Evolutionary conservation across 2,888 invertebrate genomes (phyloP).

Genomic region (Chrysotoxum bicinctum): DNA sequence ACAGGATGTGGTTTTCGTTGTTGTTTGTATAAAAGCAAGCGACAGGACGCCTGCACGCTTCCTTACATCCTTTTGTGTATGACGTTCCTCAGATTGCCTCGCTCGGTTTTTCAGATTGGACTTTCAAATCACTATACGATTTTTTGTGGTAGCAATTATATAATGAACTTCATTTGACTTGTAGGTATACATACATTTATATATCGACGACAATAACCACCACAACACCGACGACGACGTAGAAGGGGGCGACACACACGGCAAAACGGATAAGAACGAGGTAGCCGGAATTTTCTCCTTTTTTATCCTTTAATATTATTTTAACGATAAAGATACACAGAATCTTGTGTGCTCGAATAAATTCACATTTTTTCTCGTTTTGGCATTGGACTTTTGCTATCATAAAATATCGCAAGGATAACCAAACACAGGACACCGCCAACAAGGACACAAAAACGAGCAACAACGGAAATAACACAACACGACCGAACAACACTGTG

Average conservation of each 20-base stretch:
- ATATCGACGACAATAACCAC: slow-evolving; percentile 22
- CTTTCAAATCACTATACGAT: slow-evolving; percentile 43
- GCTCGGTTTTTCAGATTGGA: slow-evolving; percentile 25
- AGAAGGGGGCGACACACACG: slow-evolving; percentile 6
- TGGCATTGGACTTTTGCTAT: slow-evolving; percentile 57
- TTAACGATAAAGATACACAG: slow-evolving; percentile 33
- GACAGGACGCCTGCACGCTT: slow-evolving; percentile 60
- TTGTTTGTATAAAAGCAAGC: slow-evolving; percentile 30
- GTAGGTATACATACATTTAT: neutral
- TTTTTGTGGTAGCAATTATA: slow-evolving; percentile 32
- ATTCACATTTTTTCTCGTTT: slow-evolving; percentile 47
- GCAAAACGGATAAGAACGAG: slow-evolving; percentile 27
- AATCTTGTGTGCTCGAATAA: slow-evolving; percentile 19
- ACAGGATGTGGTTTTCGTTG: slow-evolving; percentile 21
- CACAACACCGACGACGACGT: neutral
- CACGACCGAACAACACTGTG: slow-evolving; percentile 42
- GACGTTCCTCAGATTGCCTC: slow-evolving; percentile 25
- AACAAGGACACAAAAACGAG: slow-evolving; percentile 34
- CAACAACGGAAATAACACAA: slow-evolving; percentile 49
- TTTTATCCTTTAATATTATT: slow-evolving; percentile 45
- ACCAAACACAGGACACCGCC: slow-evolving; percentile 23
- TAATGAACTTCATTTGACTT: slow-evolving; percentile 28
- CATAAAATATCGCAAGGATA: slow-evolving; percentile 55
- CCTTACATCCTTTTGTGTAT: slow-evolving; percentile 56
- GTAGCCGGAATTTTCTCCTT: neutral